Conservation (phyloP, 2,888 invertebrate genomes). For the Drosophila paucipuncta region DNA sequence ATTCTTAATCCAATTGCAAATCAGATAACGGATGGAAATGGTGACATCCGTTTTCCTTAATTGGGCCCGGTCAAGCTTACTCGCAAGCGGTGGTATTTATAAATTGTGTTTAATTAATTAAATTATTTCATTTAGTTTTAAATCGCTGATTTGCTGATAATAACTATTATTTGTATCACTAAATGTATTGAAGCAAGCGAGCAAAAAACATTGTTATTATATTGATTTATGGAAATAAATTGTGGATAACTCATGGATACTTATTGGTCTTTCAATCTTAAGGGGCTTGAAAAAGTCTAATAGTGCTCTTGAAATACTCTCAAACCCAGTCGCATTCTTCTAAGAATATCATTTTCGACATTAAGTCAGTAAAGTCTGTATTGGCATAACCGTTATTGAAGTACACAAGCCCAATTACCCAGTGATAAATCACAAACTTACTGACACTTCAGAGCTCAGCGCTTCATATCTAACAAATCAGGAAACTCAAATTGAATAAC, state of each 20-base stretch:
- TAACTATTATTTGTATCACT: neutral
- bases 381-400: neutral
- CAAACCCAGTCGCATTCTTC: neutral
- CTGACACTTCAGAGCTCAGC: slow-evolving; percentile 36
- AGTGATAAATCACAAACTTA: slow-evolving; percentile 23
- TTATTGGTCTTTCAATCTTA: neutral
- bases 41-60: slow-evolving; percentile 24
- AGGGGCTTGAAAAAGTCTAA: neutral
- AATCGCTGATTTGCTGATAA: slow-evolving; percentile 18
- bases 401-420: slow-evolving; percentile 35
- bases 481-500: slow-evolving; percentile 69
- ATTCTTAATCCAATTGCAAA: slow-evolving; percentile 19
- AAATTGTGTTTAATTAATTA: slow-evolving; percentile 16
- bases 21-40: slow-evolving; percentile 44
- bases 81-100: slow-evolving; percentile 4
- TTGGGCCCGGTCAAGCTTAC: slow-evolving; percentile 14
- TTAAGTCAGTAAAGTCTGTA: neutral
- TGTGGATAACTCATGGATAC: neutral
- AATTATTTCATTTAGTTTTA: slow-evolving; percentile 27
- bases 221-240: neutral
- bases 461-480: slow-evolving; percentile 31
- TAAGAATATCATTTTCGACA: neutral
- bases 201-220: neutral
- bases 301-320: neutral
- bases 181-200: neutral